Conservation (phyloP, 2,797 vertebrate genomes). For the Neoniphon sammara region DNA sequence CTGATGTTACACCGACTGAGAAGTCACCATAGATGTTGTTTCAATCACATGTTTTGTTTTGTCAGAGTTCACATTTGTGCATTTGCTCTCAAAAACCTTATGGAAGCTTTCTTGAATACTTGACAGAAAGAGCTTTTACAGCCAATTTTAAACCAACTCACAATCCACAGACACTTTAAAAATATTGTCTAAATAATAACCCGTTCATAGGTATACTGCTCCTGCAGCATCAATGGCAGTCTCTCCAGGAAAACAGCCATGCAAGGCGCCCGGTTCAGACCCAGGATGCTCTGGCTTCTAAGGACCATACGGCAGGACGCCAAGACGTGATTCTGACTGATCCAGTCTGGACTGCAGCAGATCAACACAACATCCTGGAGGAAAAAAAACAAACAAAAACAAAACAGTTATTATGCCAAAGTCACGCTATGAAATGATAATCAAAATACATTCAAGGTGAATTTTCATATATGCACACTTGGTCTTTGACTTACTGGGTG, state of each 20-base stretch:
- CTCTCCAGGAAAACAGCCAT: conserved; percentile 86
- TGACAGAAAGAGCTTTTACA: background rate
- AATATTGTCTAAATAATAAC: conserved; percentile 48
- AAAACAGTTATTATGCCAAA: background rate
- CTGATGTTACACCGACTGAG: no score
- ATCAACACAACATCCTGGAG: conserved; percentile 84
- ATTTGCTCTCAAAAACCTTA: no score
- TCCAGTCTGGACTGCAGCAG: conserved; percentile 85
- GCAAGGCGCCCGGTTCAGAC: conserved; percentile 84
- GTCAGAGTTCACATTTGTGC: no score
- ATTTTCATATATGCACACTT: background rate
- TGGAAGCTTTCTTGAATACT: no score
- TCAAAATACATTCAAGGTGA: background rate
- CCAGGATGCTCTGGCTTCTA: conserved; percentile 83
- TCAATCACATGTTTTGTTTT: no score
- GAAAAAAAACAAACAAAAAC: background rate
- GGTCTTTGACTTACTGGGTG: no score
- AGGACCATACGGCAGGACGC: conserved; percentile 84
- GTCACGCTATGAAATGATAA: background rate
- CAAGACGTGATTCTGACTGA: conserved; percentile 83
- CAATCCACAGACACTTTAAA: background rate
- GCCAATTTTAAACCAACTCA: background rate
- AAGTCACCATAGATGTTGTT: no score
- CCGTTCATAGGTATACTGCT: conserved; percentile 83
- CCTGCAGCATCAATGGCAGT: conserved; percentile 83